Evolutionary conservation across 2,113 vertebrate genomes (phyloP).

Genomic region (Paramormyrops kingsleyae): DNA sequence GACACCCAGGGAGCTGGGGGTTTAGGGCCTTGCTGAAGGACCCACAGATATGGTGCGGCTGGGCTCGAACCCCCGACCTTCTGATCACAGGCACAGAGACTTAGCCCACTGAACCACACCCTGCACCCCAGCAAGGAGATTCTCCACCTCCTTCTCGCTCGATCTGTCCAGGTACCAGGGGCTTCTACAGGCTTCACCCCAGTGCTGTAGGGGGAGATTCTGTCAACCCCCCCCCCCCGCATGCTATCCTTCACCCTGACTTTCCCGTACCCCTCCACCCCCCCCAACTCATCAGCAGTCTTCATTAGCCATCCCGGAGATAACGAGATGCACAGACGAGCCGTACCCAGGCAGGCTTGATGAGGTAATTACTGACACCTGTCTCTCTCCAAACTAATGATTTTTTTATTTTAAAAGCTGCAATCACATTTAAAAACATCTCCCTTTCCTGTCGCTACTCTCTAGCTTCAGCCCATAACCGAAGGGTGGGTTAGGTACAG

Average conservation of each 20-base stretch:
- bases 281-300: not conserved
- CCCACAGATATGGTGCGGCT: too few species aligned
- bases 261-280: not conserved
- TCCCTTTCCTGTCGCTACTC: not conserved
- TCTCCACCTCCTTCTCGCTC: too few species aligned
- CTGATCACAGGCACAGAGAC: too few species aligned
- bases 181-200: not conserved
- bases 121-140: not conserved
- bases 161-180: not conserved
- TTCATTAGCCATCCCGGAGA: constrained; percentile 39
- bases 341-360: constrained; percentile 36
- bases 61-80: too few species aligned
- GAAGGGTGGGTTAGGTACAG: not conserved
- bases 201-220: not conserved
- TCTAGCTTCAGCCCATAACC: not conserved
- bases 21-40: too few species aligned
- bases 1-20: too few species aligned
- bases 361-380: constrained; percentile 56
- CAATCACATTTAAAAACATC: not conserved
- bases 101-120: too few species aligned
- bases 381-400: constrained; percentile 34
- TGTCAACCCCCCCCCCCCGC: not conserved
- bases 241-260: not conserved
- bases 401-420: constrained; percentile 21
- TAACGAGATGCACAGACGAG: constrained; percentile 38